phyloP scores from a whole-genome alignment of 2,888 invertebrate species.

The Agrenia bidenticulata region DNA sequence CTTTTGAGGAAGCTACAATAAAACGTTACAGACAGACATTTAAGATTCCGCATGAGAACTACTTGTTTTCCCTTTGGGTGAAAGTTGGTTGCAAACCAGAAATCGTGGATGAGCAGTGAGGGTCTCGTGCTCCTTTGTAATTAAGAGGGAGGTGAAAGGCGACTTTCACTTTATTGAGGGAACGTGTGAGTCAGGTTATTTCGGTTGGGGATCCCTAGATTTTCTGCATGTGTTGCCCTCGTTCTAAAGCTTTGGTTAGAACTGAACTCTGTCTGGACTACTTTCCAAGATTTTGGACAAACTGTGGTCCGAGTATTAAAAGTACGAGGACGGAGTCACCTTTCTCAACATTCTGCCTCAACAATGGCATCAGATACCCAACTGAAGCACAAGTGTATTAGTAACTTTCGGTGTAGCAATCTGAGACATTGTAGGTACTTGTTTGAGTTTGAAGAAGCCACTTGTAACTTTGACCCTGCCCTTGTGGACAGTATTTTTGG shows the following conservation, averaged over 20 bases:
- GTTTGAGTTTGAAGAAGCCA: slow-evolving; percentile 6
- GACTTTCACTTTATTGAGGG: slow-evolving; percentile 3
- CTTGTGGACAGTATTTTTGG: slow-evolving; percentile 4
- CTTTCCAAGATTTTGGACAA: too few relatives aligned
- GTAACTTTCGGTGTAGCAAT: slow-evolving; percentile 7
- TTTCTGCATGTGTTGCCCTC: slow-evolving; percentile 28
- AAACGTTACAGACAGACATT: too few relatives aligned
- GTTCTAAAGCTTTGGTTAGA: slow-evolving; percentile 6
- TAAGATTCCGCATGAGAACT: too few relatives aligned
- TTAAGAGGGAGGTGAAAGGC: slow-evolving; percentile 9
- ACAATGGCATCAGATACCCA: slow-evolving; percentile 20
- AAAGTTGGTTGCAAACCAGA: too few relatives aligned
- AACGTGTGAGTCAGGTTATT: too few relatives aligned
- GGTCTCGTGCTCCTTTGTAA: too few relatives aligned
- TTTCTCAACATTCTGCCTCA: slow-evolving; percentile 4
- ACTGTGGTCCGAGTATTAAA: neutral
- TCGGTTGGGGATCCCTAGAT: neutral
- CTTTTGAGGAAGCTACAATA: too few relatives aligned
- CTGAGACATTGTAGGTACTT: neutral
- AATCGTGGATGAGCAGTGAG: too few relatives aligned
- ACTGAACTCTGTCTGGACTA: neutral
- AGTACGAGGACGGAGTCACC: neutral
- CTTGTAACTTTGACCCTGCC: slow-evolving; percentile 10
- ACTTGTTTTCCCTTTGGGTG: too few relatives aligned
- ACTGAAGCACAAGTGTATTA: neutral